A percentile compares a stretch with the other conserved stretches of the same genome.
Evolutionary conservation across 2,888 invertebrate genomes (phyloP).

Genomic region (Spialia ferax): DNA sequence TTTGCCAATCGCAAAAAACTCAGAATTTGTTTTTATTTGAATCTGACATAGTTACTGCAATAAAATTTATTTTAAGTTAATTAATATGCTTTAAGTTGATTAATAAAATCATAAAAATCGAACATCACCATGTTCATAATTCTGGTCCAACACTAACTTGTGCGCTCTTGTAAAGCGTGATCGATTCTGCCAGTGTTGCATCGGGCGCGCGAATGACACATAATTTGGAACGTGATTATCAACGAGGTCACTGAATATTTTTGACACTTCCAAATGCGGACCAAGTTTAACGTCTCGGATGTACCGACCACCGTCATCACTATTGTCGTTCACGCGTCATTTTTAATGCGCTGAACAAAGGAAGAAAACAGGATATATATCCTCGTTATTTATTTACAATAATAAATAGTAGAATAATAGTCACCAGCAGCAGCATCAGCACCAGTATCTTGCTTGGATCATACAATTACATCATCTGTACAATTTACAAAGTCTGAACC

Average conservation of each 20-base stretch:
- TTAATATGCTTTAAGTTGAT: too few relatives aligned
- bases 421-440: too few relatives aligned
- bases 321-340: neutral
- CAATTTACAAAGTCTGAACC: too few relatives aligned
- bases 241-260: constrained; percentile 29
- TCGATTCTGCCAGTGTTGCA: neutral
- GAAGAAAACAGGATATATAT: neutral
- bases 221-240: constrained; percentile 30
- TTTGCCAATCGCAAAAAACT: too few relatives aligned
- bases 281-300: constrained; percentile 7
- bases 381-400: neutral
- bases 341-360: neutral
- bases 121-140: neutral
- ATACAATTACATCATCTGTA: too few relatives aligned
- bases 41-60: too few relatives aligned
- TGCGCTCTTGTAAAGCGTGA: neutral
- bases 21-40: too few relatives aligned
- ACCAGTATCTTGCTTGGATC: too few relatives aligned
- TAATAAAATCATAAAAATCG: neutral
- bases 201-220: neutral
- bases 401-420: neutral
- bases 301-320: constrained; percentile 13
- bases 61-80: too few relatives aligned
- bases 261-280: constrained; percentile 27
- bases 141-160: neutral